These are phyloP conservation scores for Drosophila sechellia DNA, from an alignment of 1,140 invertebrate species.

Conservation along the genomic window DNA sequence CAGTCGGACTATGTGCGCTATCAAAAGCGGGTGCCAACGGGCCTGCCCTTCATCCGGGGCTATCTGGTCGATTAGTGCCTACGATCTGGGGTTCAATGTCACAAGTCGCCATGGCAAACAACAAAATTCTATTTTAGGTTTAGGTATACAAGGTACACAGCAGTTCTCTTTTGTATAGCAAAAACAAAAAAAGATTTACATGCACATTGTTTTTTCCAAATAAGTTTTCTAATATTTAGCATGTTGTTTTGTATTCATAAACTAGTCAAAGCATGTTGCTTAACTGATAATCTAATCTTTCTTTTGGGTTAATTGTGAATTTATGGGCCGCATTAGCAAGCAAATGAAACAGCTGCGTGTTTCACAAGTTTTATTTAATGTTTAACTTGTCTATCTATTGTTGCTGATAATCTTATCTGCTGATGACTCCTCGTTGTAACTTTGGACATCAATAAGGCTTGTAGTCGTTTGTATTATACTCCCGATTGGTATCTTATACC, in stretches of 20 bases:
- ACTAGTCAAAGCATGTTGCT: slow-evolving; percentile 30
- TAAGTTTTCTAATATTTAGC: slow-evolving; percentile 25
- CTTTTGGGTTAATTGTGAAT: slow-evolving; percentile 1
- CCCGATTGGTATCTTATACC: background rate
- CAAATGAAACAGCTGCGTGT: slow-evolving; percentile 4
- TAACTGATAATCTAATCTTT: slow-evolving; percentile 26
- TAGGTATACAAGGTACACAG: slow-evolving; percentile 25
- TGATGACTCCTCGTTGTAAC: background rate
- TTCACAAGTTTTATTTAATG: background rate
- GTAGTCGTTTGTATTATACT: background rate
- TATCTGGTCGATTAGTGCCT: slow-evolving; percentile 85
- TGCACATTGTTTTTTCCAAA: slow-evolving; percentile 37
- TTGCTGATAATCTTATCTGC: slow-evolving; percentile 7
- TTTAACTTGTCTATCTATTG: background rate
- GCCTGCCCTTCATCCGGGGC: slow-evolving; percentile 96
- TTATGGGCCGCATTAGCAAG: slow-evolving; percentile 14
- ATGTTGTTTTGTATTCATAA: slow-evolving; percentile 35
- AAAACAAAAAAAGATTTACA: slow-evolving; percentile 13
- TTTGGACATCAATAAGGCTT: background rate
- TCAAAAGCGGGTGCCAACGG: slow-evolving; percentile 93
- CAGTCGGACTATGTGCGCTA: slow-evolving; percentile 95
- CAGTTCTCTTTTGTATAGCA: slow-evolving; percentile 27
- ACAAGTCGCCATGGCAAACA: slow-evolving; percentile 25
- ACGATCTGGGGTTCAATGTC: slow-evolving; percentile 44
- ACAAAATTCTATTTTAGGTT: slow-evolving; percentile 33